Percentiles rank a stretch among this genome's conserved stretches.
phyloP scores from a whole-genome alignment of 2,113 vertebrate genomes.

The Procavia capensis region DNA sequence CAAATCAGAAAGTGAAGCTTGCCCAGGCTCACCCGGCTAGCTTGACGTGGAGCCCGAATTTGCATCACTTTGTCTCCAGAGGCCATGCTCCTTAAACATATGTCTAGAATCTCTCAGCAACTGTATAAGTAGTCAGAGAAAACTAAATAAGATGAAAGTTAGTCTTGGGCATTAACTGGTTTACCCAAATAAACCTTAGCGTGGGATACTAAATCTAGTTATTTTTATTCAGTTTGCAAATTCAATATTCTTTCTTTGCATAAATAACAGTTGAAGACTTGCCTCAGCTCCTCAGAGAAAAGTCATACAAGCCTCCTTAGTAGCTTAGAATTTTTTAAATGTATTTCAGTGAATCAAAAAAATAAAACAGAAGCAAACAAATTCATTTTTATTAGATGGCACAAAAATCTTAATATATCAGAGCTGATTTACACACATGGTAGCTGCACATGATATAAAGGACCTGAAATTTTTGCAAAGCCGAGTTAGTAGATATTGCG shows the following conservation, averaged over 20 bases:
- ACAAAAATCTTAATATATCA: neutral
- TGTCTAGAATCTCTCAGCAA: constrained; percentile 3
- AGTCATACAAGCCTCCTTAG: neutral
- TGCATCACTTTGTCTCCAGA: constrained; percentile 11
- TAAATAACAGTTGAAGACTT: neutral
- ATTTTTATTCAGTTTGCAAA: constrained; percentile 42
- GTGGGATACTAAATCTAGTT: neutral
- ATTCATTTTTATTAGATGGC: constrained; percentile 9
- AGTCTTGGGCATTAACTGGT: neutral
- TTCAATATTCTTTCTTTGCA: neutral
- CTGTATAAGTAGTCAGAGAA: neutral
- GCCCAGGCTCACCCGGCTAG: neutral
- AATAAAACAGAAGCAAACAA: constrained; percentile 19
- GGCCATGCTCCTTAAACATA: neutral
- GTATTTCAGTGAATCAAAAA: neutral
- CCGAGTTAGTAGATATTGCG: neutral
- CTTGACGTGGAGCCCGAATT: neutral
- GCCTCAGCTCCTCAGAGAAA: neutral
- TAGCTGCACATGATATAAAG: neutral
- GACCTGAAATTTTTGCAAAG: neutral
- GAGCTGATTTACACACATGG: neutral
- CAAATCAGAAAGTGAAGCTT: constrained; percentile 23
- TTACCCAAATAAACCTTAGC: constrained; percentile 16
- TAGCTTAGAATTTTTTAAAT: neutral
- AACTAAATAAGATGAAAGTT: neutral